These are phyloP conservation scores for Cataglyphis altisquamis DNA, from an alignment of 2,888 invertebrate species.

Conservation along the genomic window DNA sequence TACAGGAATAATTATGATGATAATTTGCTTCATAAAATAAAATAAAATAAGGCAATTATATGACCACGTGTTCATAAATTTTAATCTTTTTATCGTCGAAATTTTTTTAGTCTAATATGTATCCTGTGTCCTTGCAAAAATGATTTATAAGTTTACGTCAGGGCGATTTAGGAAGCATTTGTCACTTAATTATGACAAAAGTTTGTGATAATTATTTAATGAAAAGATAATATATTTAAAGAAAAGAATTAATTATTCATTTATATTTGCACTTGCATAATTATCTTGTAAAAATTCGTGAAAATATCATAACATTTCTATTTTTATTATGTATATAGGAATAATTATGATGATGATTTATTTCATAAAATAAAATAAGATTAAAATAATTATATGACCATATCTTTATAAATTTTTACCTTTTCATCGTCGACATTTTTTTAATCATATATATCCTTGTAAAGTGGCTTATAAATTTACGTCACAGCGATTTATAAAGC, in stretches of 20 bases:
- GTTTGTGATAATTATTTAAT: not conserved
- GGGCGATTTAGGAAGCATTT: not conserved
- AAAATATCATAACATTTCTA: not conserved
- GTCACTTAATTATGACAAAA: not conserved
- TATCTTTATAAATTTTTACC: not conserved
- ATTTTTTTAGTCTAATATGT: too few species aligned
- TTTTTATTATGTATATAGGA: not conserved
- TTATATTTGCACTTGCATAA: not conserved
- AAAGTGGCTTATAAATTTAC: too few species aligned
- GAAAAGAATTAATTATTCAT: not conserved
- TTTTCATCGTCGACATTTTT: not conserved
- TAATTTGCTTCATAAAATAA: too few species aligned
- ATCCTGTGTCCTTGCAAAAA: too few species aligned
- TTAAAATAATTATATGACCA: not conserved
- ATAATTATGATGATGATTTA: not conserved
- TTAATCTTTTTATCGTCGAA: too few species aligned
- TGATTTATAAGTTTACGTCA: too few species aligned
- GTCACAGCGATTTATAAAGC: too few species aligned
- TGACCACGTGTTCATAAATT: too few species aligned
- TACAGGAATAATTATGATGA: too few species aligned
- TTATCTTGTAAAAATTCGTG: not conserved
- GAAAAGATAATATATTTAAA: conserved; percentile 5
- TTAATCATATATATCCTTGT: not conserved
- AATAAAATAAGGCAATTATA: too few species aligned
- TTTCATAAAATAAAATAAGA: not conserved